phyloP scores from a whole-genome alignment of 2,113 vertebrate genomes.

The Microtus oregoni region DNA sequence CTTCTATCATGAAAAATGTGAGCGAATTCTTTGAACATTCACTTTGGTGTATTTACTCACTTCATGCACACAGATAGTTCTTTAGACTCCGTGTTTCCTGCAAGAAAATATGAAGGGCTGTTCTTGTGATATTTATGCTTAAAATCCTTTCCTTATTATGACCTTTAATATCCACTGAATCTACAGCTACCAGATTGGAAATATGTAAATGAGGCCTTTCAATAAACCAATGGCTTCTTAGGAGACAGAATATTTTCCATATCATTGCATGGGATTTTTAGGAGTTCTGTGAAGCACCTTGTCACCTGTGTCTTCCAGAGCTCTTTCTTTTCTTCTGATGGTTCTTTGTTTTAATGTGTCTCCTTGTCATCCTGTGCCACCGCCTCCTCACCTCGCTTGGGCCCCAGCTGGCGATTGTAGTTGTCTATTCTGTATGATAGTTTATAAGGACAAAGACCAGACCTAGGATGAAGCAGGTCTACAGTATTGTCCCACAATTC shows the following conservation, averaged over 20 bases:
- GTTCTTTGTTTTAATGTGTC: not conserved
- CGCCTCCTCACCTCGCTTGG: not conserved
- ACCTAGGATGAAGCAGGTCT: not conserved
- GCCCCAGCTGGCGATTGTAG: not conserved
- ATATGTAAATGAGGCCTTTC: constrained; percentile 83
- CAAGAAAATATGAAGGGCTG: constrained; percentile 47
- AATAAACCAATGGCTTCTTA: constrained; percentile 46
- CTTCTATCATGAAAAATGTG: not conserved
- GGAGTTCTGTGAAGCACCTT: not conserved
- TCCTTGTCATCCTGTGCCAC: not conserved
- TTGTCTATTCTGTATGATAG: not conserved
- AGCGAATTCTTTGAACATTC: constrained; percentile 5
- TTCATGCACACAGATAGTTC: constrained; percentile 42
- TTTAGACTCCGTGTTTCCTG: constrained; percentile 36
- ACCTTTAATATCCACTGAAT: constrained; percentile 74
- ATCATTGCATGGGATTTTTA: not conserved
- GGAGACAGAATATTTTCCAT: constrained; percentile 17
- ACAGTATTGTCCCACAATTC: not conserved
- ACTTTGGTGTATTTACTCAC: constrained; percentile 40
- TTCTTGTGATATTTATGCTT: constrained; percentile 71
- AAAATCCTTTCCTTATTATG: constrained; percentile 75
- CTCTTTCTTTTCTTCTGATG: not conserved
- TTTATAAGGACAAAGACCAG: not conserved
- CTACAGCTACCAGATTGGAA: constrained; percentile 72
- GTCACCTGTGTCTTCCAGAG: not conserved